Evolutionary conservation across 2,113 vertebrate species (phyloP).

Genomic region (Sigmodon hispidus): DNA sequence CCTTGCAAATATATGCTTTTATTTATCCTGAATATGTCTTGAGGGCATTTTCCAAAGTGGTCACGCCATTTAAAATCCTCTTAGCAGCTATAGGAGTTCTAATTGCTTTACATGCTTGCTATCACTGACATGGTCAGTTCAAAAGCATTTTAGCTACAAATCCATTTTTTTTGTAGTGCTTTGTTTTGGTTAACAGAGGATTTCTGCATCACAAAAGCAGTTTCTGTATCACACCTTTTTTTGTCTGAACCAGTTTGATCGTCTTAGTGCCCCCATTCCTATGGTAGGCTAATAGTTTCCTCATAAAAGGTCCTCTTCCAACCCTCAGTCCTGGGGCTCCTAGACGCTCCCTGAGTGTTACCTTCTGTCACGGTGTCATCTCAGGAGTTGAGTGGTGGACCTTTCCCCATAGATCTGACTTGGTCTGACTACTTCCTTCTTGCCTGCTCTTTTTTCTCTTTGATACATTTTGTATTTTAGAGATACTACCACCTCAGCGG

Average conservation of each 20-base stretch:
- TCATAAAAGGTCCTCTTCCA: background rate
- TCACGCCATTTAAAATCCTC: background rate
- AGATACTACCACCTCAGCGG: too few species aligned
- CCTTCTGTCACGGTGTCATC: background rate
- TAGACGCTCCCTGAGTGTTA: background rate
- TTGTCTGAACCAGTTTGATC: background rate
- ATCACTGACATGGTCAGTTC: background rate
- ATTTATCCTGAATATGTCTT: background rate
- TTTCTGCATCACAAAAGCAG: background rate
- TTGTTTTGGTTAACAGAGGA: background rate
- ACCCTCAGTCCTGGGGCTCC: too few species aligned
- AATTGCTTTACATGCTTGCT: too few species aligned
- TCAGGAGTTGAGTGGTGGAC: background rate
- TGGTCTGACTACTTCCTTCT: background rate
- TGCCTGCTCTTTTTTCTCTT: background rate
- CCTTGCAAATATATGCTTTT: background rate
- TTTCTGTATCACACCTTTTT: background rate
- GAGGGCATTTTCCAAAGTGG: background rate
- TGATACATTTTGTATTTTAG: background rate
- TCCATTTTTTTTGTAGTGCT: background rate
- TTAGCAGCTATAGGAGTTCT: background rate
- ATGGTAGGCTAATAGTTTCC: too few species aligned
- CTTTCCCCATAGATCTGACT: background rate
- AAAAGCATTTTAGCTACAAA: background rate
- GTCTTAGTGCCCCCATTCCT: background rate